These are phyloP conservation scores for Spisula subtruncata DNA, from an alignment of 2,888 invertebrate species.

Conservation along the genomic window DNA sequence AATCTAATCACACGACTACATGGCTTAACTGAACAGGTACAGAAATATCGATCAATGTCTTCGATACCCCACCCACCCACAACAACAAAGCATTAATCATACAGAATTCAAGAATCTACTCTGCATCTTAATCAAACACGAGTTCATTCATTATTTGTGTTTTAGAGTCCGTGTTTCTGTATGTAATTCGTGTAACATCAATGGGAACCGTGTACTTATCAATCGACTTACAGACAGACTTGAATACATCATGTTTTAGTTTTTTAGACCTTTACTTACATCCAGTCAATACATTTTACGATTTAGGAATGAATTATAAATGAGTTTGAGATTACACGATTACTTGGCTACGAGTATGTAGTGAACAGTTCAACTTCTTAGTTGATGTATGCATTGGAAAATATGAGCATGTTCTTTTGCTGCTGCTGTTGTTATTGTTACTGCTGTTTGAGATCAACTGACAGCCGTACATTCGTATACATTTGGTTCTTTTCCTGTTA, in stretches of 20 bases:
- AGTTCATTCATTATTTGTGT: not conserved
- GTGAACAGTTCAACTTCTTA: not conserved
- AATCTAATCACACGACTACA: too few relatives aligned
- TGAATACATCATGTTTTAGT: not conserved
- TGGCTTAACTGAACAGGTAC: not conserved
- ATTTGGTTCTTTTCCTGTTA: too few relatives aligned
- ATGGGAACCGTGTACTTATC: not conserved
- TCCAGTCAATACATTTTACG: slow-evolving; percentile 24
- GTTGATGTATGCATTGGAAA: not conserved
- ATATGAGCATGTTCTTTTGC: not conserved
- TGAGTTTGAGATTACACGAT: slow-evolving; percentile 2
- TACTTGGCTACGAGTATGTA: not conserved
- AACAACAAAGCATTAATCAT: not conserved
- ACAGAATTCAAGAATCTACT: slow-evolving; percentile 11
- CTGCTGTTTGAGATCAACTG: too few relatives aligned
- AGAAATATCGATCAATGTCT: not conserved
- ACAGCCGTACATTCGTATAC: too few relatives aligned
- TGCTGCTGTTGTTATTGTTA: not conserved
- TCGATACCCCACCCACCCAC: not conserved
- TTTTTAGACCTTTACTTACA: not conserved
- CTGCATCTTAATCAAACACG: not conserved
- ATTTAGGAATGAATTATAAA: slow-evolving; percentile 23
- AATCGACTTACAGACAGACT: slow-evolving; percentile 4
- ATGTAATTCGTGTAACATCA: slow-evolving; percentile 14
- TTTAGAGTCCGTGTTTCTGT: not conserved